phyloP scores from a whole-genome alignment of 2,888 invertebrate species.

The Zaprionus obscuricornis region DNA sequence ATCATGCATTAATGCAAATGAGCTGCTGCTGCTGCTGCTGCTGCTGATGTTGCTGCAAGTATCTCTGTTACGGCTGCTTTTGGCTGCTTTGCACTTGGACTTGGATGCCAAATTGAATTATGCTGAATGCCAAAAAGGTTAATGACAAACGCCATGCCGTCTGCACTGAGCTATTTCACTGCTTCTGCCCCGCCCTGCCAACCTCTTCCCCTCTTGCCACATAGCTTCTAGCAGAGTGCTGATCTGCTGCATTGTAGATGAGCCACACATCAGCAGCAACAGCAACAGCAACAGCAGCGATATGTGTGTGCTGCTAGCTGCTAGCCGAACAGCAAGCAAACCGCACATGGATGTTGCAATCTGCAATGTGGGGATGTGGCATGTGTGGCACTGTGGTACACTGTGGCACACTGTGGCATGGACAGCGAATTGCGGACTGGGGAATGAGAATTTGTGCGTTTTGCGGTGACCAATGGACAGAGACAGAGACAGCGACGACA shows the following conservation, averaged over 20 bases:
- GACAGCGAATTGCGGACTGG: not conserved
- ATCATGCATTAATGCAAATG: conserved; percentile 66
- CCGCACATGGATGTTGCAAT: no score
- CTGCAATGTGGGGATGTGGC: no score
- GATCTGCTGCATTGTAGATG: conserved; percentile 30
- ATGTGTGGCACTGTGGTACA: no score
- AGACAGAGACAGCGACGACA: no score
- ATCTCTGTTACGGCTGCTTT: not conserved
- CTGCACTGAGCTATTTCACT: no score
- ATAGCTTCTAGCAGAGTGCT: not conserved
- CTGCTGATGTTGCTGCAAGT: not conserved
- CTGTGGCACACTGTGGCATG: no score
- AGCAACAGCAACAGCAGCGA: no score
- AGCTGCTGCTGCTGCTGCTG: conserved; percentile 22
- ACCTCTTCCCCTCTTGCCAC: not conserved
- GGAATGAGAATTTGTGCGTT: conserved; percentile 6
- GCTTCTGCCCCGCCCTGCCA: not conserved
- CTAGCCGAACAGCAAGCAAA: no score
- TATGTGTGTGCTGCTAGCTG: no score
- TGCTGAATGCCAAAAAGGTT: conserved; percentile 73
- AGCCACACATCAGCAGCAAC: conserved; percentile 13
- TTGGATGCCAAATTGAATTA: conserved; percentile 71
- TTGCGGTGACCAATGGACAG: conserved; percentile 42
- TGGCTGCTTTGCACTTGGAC: conserved; percentile 12
- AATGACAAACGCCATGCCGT: conserved; percentile 56